A percentile compares a stretch with the other conserved stretches of the same genome.
Conservation (phyloP, 2,888 invertebrate species). For the Drosophila mimetica region DNA sequence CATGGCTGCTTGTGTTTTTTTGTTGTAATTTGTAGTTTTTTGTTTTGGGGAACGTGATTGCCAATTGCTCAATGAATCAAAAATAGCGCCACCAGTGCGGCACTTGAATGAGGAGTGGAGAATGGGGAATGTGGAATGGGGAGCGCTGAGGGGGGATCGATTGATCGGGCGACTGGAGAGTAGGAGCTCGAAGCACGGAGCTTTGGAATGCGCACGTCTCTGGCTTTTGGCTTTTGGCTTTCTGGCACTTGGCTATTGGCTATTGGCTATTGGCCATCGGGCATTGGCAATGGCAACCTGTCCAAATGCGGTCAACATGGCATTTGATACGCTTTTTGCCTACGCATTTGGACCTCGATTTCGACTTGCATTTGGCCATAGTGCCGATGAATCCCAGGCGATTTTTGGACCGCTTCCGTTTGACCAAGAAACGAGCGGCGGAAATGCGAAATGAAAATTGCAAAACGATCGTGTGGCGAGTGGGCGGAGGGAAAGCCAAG, state of each 20-base stretch:
- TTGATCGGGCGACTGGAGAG: neutral
- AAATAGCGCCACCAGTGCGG: conserved; percentile 55
- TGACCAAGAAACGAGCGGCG: conserved; percentile 34
- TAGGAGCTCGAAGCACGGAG: neutral
- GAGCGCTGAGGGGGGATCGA: conserved; percentile 14
- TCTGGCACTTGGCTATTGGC: conserved; percentile 24
- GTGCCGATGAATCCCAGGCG: conserved; percentile 14
- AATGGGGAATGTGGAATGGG: neutral
- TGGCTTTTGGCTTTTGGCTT: conserved; percentile 14
- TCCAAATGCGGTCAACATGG: conserved; percentile 57
- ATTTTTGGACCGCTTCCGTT: conserved; percentile 38
- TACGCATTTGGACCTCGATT: conserved; percentile 31
- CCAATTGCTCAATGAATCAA: conserved; percentile 71
- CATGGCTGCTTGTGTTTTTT: neutral
- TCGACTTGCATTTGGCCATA: conserved; percentile 33
- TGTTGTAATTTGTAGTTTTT: too few species aligned
- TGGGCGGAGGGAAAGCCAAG: too few species aligned
- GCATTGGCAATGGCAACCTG: conserved; percentile 37
- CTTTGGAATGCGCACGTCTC: conserved; percentile 50
- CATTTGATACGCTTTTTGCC: conserved; percentile 74
- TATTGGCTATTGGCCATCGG: conserved; percentile 15
- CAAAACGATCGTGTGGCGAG: conserved; percentile 23
- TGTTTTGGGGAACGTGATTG: conserved; percentile 53
- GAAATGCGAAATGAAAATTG: conserved; percentile 36
- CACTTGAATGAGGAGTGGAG: conserved; percentile 13